A percentile compares a stretch with the other conserved stretches of the same genome.
Evolutionary conservation across 2,888 invertebrate genomes (phyloP).

Genomic region (Branchipolynoe longqiensis): DNA sequence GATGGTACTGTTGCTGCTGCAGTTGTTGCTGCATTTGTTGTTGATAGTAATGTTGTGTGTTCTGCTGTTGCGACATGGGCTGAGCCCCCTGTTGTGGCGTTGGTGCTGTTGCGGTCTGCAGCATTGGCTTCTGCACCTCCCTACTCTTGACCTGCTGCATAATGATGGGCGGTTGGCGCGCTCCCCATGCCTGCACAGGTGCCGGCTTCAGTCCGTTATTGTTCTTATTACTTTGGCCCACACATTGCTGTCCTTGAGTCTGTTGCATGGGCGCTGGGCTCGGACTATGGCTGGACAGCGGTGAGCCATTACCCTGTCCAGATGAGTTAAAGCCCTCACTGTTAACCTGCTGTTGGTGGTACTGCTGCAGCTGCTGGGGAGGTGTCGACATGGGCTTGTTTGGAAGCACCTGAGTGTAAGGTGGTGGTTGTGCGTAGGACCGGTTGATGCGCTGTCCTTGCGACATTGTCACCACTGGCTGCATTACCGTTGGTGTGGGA

Average conservation of each 20-base stretch:
- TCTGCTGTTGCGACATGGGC: conserved; percentile 26
- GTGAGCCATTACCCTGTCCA: conserved; percentile 59
- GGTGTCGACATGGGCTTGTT: conserved; percentile 42
- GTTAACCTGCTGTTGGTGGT: conserved; percentile 29
- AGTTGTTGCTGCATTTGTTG: conserved; percentile 41
- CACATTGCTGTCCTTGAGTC: background rate
- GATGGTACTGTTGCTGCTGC: conserved; percentile 30
- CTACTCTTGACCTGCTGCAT: conserved; percentile 98
- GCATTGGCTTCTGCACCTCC: conserved; percentile 94
- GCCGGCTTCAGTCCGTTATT: conserved; percentile 81
- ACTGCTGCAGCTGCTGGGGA: conserved; percentile 26
- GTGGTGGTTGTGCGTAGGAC: conserved; percentile 40
- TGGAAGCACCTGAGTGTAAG: conserved; percentile 54
- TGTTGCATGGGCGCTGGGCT: conserved; percentile 63
- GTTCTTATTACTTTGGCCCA: background rate
- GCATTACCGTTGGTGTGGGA: background rate
- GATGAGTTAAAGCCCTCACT: conserved; percentile 12
- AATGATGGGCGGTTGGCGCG: conserved; percentile 94
- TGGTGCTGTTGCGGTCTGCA: conserved; percentile 97
- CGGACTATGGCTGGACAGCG: conserved; percentile 66
- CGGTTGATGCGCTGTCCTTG: conserved; percentile 34
- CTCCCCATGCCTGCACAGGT: conserved; percentile 92
- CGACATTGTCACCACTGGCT: conserved; percentile 12
- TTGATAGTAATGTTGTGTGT: conserved; percentile 28
- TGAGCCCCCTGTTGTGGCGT: conserved; percentile 83